Base-by-base conservation (phyloP, 2,113 vertebrate genomes). In the Anhinga rufa region DNA sequence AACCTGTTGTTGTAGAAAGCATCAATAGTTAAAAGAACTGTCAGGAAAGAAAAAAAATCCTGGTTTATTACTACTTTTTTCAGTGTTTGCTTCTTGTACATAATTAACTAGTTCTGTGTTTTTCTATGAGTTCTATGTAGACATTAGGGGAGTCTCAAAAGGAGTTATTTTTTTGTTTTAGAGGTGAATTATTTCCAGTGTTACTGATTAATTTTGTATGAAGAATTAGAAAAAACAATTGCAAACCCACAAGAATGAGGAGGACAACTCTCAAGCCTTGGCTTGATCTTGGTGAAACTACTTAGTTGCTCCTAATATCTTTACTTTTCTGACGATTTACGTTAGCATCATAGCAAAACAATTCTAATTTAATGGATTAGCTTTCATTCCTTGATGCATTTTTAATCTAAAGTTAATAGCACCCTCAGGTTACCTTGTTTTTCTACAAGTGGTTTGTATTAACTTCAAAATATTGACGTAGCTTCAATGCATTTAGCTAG, bases 401-500 rank as follows among this genome's bases (percentile, higher is more conserved):
- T 88, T 95, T 93, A 93, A 93, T 93, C 71, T 95, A 90, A 97
- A 96, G 96, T 97, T 96, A 97, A 96, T 93, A 93, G 93, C 79
- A 95, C 82, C 94, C 92, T 95, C 88, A 38, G 91, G 88, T 95
- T 70, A 90, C 74, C 92, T 90, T 90, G 70, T 71, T 90, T 95
- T 94, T 86, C 61, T 91, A 38, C 83, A 77, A 92, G 92, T 70
- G 75, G 32, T 93, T 81, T 91, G 74, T 66, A 87, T 93, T 82
- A 91, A 77, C 65, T 92, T 60, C 83, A 95, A 82, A 32, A 12
- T 51, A 92, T 17, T 48, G 69, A 89, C 42, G 64, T 38, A 82
- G 7, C 65, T 91, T 85, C 75, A 34, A 49, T 24, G 69, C 72
- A 36, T 92, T 93, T 76, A 80, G 44, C 76, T 49, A 77, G 78